Evolutionary conservation across 2,888 invertebrate genomes (phyloP).

Genomic region (Cataglyphis rosenhaueri): DNA sequence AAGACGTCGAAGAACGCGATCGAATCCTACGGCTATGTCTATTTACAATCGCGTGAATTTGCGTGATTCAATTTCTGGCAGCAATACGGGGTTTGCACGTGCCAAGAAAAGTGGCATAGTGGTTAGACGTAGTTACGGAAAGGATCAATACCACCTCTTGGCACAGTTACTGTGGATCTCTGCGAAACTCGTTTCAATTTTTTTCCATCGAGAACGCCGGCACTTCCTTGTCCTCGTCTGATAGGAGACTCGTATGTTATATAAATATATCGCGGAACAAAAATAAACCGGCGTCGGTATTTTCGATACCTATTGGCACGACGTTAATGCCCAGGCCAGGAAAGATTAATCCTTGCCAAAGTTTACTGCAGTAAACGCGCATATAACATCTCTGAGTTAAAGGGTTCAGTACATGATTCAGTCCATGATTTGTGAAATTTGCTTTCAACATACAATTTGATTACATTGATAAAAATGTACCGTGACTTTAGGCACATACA

Average conservation of each 20-base stretch:
- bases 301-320: slow-evolving; percentile 4
- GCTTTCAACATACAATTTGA: background rate
- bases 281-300: slow-evolving; percentile 45
- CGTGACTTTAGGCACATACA: background rate
- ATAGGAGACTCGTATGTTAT: background rate
- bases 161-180: slow-evolving; percentile 44
- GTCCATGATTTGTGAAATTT: background rate
- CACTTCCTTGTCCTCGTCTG: slow-evolving; percentile 1
- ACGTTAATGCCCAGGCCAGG: background rate
- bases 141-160: slow-evolving; percentile 59
- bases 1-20: slow-evolving; percentile 21
- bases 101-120: slow-evolving; percentile 38
- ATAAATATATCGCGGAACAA: slow-evolving; percentile 39
- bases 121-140: slow-evolving; percentile 6
- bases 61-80: slow-evolving; percentile 58
- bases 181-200: background rate
- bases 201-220: slow-evolving; percentile 2
- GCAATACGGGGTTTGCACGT: background rate
- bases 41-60: slow-evolving; percentile 46
- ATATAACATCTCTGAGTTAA: background rate
- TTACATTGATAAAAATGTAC: background rate
- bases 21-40: slow-evolving; percentile 16
- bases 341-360: background rate
- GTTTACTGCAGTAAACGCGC: background rate
- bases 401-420: background rate